Evolutionary conservation across 2,797 vertebrate species (phyloP), one percentile per base, ranked within the genome.

Genomic region (Periophthalmus magnuspinnatus): DNA sequence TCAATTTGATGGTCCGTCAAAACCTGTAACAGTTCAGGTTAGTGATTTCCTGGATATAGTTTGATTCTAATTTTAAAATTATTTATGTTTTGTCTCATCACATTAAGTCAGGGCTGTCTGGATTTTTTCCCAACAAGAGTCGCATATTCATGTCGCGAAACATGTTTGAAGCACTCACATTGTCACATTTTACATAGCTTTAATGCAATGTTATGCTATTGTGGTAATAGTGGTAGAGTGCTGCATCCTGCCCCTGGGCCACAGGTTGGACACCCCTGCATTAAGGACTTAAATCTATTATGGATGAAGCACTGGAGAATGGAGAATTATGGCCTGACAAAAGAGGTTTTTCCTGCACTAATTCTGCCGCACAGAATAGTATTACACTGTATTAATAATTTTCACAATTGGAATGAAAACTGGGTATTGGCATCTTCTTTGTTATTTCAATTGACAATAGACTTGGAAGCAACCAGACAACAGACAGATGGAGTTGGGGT

Each of bases 371-470:
- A 55, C 52, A 32, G 5, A 32, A 57, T 32, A 14, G 13, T 32
- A 17, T 57, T n/a, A 60, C 17, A 34, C 32, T 36, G 32, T n/a
- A n/a, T 22, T 34, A n/a, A 60, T 60, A 1, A 36, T 34, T 34
- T 36, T n/a, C 58, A 60, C 16, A 36, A 60, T 36, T 60, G 32
- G 33, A 36, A 36, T n/a, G 16, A 14, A 32, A 60, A 9, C 33
- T 36, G 58, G 33, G 34, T n/a, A 19, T 36, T 60, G 58, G 58
- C 58, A 36, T 19, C 58, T 8, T 17, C 13, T 60, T 60, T 34
- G 58, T 34, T 60, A 34, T 19, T 60, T 60, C 58, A 60, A 60
- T 60, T 36, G 17, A 60, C 58, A 60, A 60, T 24, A 63, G 38
- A 41, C 21, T 47, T 63, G 61, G 61, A 63, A 17, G 6, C 61